Conservation (phyloP, 2,888 invertebrate species). For the Spisula subtruncata region DNA sequence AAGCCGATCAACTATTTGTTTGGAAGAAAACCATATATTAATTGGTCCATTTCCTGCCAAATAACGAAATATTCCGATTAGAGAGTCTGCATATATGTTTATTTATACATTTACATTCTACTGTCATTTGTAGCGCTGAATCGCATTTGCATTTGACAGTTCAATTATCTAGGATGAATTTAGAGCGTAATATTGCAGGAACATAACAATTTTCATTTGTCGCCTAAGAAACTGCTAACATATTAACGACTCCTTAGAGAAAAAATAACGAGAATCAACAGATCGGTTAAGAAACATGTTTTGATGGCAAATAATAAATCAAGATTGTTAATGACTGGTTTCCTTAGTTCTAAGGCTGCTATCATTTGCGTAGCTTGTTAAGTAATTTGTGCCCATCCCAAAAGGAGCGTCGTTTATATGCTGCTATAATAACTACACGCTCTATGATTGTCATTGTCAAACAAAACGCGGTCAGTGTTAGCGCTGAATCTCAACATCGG, state of each 20-base stretch:
- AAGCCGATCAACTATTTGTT: not conserved
- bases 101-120: constrained; percentile 1
- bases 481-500: not conserved
- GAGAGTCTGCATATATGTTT: not conserved
- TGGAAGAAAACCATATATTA: not conserved
- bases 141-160: constrained; percentile 28
- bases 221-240: constrained; percentile 3
- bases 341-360: not conserved
- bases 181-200: not conserved
- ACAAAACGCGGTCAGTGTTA: not conserved
- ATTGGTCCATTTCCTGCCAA: not conserved
- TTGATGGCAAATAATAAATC: not conserved
- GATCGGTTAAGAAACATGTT: not conserved
- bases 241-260: constrained; percentile 20
- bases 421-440: not conserved
- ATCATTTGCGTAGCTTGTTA: not conserved
- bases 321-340: not conserved
- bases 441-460: not conserved
- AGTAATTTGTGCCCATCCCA: not conserved
- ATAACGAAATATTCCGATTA: not conserved
- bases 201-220: constrained; percentile 27
- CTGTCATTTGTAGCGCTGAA: constrained; percentile 12
- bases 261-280: not conserved
- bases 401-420: not conserved
- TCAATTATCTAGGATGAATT: constrained; percentile 25